These are phyloP conservation scores for Amblyopsis hoosieri DNA, from an alignment of 2,797 vertebrate genomes.

Conservation along the genomic window DNA sequence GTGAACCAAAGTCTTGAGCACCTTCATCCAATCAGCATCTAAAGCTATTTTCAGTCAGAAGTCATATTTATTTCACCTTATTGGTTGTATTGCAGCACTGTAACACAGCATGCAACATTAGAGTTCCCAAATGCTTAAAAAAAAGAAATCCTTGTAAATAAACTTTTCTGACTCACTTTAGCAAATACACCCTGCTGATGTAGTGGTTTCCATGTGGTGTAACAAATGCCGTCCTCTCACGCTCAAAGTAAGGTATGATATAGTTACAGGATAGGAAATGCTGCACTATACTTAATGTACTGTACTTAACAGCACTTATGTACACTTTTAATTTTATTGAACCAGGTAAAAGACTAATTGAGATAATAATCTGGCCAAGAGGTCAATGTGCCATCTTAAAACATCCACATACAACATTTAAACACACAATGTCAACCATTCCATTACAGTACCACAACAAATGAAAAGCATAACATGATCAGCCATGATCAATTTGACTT, in stretches of 20 bases:
- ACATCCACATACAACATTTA: too few relatives aligned
- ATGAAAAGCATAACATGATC: too few relatives aligned
- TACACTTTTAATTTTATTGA: too few relatives aligned
- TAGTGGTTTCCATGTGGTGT: slow-evolving; percentile 56
- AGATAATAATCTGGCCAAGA: too few relatives aligned
- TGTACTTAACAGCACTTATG: too few relatives aligned
- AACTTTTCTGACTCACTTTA: slow-evolving; percentile 40
- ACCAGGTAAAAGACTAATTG: too few relatives aligned
- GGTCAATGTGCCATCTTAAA: too few relatives aligned
- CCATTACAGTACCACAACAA: too few relatives aligned
- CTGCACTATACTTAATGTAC: too few relatives aligned
- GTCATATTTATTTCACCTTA: slow-evolving; percentile 2
- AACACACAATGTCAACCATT: too few relatives aligned
- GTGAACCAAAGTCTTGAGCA: too few relatives aligned
- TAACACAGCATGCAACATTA: slow-evolving; percentile 40
- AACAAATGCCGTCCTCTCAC: slow-evolving; percentile 18
- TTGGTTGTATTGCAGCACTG: slow-evolving; percentile 8
- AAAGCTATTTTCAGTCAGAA: neutral
- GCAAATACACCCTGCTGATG: slow-evolving; percentile 38
- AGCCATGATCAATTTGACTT: too few relatives aligned
- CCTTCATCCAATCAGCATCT: neutral
- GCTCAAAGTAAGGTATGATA: slow-evolving; percentile 16
- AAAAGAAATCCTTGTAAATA: slow-evolving; percentile 51
- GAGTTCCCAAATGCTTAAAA: slow-evolving; percentile 38
- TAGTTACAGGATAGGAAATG: slow-evolving; percentile 1